These are phyloP conservation scores for Sciaenops ocellatus DNA, from an alignment of 2,797 vertebrate genomes.

Conservation along the genomic window DNA sequence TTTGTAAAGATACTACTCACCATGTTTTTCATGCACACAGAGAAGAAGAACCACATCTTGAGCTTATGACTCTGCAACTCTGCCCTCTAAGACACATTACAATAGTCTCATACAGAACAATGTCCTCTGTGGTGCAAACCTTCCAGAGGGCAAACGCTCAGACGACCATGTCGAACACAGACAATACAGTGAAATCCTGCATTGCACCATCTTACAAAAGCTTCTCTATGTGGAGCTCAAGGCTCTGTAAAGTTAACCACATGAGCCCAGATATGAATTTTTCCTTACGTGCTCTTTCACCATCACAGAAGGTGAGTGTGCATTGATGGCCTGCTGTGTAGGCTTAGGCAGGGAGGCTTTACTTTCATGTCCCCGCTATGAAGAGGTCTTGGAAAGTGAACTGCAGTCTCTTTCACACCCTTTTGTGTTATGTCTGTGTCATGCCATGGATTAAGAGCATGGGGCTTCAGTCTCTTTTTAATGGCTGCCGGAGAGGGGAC, in stretches of 20 bases:
- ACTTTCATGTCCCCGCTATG: neutral
- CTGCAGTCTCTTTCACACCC: constrained; percentile 11
- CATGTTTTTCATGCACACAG: neutral
- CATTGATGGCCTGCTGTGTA: constrained; percentile 21
- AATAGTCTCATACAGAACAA: neutral
- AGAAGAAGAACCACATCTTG: neutral
- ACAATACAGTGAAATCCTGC: neutral
- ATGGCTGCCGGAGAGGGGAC: neutral
- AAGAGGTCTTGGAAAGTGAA: neutral
- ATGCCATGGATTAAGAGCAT: neutral
- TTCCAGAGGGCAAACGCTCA: neutral
- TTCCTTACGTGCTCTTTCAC: neutral
- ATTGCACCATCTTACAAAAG: neutral
- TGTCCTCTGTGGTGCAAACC: neutral
- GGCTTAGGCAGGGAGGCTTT: neutral
- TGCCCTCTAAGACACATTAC: neutral
- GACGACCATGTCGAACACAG: neutral
- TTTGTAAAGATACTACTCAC: neutral
- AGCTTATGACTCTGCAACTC: neutral
- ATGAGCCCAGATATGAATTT: neutral
- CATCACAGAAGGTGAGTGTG: neutral
- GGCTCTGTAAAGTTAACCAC: neutral
- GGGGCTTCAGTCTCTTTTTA: neutral
- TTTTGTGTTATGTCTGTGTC: neutral
- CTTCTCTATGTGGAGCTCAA: neutral